Base-by-base conservation (phyloP, 1,140 invertebrate species). In the Telenomus remus region DNA sequence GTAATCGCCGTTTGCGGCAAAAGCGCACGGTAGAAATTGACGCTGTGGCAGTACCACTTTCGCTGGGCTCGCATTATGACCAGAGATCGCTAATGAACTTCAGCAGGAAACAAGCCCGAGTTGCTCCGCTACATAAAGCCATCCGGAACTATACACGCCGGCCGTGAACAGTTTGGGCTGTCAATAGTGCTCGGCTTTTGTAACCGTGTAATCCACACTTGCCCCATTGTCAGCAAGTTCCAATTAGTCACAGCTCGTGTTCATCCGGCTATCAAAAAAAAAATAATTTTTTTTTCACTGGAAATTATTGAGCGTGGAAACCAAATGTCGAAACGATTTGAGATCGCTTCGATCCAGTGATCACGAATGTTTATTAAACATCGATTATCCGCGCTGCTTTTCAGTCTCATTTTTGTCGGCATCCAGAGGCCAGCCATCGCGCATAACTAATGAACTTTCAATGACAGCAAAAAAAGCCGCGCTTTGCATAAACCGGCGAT, bases 21-120 rank as follows among this genome's bases (percentile, higher is more conserved):
- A 65, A 61, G 1, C 27, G 37, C 48, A 33, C 56, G 19, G 51
- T 74, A 74, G 70, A 74, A 74, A 74, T 68, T 61, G 44, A 50
- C 71, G 15, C 12, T 61, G 68, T 72, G 66, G 71, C 15, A 56
- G 50, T 46, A 68, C 71, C 46, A 74, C 71, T 74, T 74, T 74
- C 71, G 71, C 71, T 48, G 60, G 55, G 15, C 37, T 27, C 35
- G 15, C 50, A 56, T 63, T 51, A 74, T 53, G 39, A 39, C 1
- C 9, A 51, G 39, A 50, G 61, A 63, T 68, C 56, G 63, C 61
- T 74, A 63, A 68, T 54, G 46, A 63, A 57, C 27, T 61, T 39
- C 54, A 37, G 51, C 64, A 69, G 59, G 64, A 75, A 75, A 57
- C 64, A 49, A 53, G 59, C 64, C 35, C 44, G 55, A 54, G 53